phyloP scores from a whole-genome alignment of 1,140 invertebrate species.

The Rhagoletis zephyria region DNA sequence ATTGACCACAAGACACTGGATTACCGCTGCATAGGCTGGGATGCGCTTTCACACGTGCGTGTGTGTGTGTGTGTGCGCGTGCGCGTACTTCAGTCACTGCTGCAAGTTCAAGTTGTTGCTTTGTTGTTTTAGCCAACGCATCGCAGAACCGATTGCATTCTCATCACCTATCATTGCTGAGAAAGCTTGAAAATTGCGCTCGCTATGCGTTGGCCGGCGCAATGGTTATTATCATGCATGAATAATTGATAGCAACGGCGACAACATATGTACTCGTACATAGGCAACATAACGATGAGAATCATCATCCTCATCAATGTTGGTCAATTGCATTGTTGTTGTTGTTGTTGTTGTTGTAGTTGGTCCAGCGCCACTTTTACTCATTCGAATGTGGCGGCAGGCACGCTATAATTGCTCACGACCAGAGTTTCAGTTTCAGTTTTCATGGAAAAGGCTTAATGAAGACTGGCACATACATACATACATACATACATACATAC shows the following conservation, averaged over 20 bases:
- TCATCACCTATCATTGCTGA: slow-evolving; percentile 7
- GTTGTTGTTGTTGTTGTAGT: neutral
- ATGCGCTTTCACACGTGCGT: neutral
- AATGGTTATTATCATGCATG: slow-evolving; percentile 14
- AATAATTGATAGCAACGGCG: slow-evolving; percentile 7
- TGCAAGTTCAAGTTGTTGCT: neutral
- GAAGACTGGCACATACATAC: neutral
- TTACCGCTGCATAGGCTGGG: neutral
- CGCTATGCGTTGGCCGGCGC: slow-evolving; percentile 10
- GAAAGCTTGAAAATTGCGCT: slow-evolving; percentile 30
- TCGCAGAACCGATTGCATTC: slow-evolving; percentile 17
- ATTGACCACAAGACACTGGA: neutral
- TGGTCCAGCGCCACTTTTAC: slow-evolving; percentile 37
- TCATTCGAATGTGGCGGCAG: neutral
- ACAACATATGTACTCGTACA: neutral
- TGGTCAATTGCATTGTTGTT: neutral
- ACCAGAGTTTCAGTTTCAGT: slow-evolving; percentile 28
- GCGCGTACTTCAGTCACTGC: neutral
- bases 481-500: too few species aligned
- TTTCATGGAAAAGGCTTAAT: neutral
- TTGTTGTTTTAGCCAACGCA: neutral
- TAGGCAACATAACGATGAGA: neutral
- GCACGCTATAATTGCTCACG: slow-evolving; percentile 45
- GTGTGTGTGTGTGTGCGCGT: too few species aligned
- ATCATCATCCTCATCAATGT: neutral